Base-by-base conservation (phyloP, 2,113 vertebrate species). In the Empidonax traillii region DNA sequence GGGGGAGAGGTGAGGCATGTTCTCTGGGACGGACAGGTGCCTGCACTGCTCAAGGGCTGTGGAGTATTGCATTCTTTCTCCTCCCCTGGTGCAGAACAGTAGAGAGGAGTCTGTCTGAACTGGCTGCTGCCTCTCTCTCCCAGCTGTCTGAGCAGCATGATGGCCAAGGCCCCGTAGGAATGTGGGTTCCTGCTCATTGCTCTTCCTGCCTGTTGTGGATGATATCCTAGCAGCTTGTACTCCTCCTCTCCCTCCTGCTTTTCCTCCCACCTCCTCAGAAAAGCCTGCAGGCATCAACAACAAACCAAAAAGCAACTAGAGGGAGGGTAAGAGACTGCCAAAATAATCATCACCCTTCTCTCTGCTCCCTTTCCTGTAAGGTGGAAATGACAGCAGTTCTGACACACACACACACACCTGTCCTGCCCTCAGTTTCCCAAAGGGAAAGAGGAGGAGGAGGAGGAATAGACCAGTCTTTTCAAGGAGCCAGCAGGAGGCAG, bases 261-360 rank as follows among this genome's bases (percentile, higher is more conserved):
- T 86, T 53, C 53, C 58, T 35, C 39, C 51, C 56, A 46, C 28
- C 41, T 76, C 82, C 52, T 78, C 78, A 76, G 73, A 96, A 95
- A 93, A 92, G 88, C 80, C 87, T 96, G 94, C 94, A 95, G 93
- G 89, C 91, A 86, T 89, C 92, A 95, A 94, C 77, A 93, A 80
- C 87, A 96, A 97, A 96, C 96, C 95, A 97, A 97, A 97, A 95
- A 96, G 52, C 88, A 95, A 93, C 79, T 31, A 80, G 94, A 93
- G 95, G 74, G 93, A 94, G 96, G 76, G 86, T 85, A 95, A 95
- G 92, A 93, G 96, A 94, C 96, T 97, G 95, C 97, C 96, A 97
- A 96, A 97, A 88, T 92, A 92, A 96, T 82, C 72, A 72, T 86
- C 68, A 43, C 74, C 90, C 76, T 85, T 94, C 76, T 96, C 85